Conservation (phyloP, 2,888 invertebrate species). For the Eupithecia abbreviata region DNA sequence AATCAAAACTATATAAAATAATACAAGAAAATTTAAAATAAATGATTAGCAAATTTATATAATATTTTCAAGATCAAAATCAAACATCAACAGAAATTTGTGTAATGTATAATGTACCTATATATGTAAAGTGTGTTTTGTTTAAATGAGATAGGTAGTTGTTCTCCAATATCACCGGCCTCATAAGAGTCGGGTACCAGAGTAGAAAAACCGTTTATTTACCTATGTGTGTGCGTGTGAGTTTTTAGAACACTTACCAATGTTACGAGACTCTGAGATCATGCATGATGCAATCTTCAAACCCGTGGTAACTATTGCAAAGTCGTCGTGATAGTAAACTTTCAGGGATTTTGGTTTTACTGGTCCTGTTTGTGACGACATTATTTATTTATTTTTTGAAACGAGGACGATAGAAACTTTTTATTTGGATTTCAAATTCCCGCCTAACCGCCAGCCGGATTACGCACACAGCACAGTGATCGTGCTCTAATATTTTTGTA, state of each 20-base stretch:
- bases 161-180: no score
- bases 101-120: no score
- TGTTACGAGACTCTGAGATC: slow-evolving; percentile 80
- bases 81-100: no score
- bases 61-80: no score
- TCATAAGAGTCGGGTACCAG: no score
- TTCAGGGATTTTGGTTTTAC: slow-evolving; percentile 70
- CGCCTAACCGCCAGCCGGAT: not conserved
- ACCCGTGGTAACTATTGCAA: slow-evolving; percentile 78
- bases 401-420: not conserved
- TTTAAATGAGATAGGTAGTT: no score
- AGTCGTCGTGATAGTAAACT: slow-evolving; percentile 80
- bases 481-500: not conserved
- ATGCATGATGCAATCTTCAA: slow-evolving; percentile 84
- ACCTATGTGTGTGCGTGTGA: no score
- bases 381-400: slow-evolving; percentile 32
- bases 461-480: not conserved
- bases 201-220: no score
- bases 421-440: not conserved
- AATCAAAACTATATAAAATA: no score
- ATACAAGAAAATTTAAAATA: no score
- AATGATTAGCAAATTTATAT: no score
- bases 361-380: slow-evolving; percentile 67
- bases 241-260: slow-evolving; percentile 69
- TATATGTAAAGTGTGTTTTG: no score